Evolutionary conservation across 2,797 vertebrate genomes (phyloP).

Genomic region (Eutrigla gurnardus): DNA sequence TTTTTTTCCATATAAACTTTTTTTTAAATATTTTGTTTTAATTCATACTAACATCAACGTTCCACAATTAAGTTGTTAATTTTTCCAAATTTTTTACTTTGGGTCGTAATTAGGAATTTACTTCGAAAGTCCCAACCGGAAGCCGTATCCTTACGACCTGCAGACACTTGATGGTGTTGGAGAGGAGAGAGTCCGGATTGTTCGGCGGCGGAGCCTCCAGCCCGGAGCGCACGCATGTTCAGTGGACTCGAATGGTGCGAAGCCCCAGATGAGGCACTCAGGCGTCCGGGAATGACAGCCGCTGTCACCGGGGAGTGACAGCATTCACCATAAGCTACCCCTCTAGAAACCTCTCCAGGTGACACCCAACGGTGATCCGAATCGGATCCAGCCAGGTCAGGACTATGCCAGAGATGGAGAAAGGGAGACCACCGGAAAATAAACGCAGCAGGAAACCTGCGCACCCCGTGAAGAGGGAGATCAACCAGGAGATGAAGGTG

Average conservation of each 20-base stretch:
- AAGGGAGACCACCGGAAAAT: conserved; percentile 97
- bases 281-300: conserved; percentile 84
- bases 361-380: conserved; percentile 83
- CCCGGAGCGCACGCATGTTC: conserved; percentile 83
- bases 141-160: accelerated
- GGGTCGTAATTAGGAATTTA: neutral
- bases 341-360: conserved; percentile 28
- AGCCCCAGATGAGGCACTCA: conserved; percentile 89
- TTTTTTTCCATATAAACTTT: accelerated
- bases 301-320: conserved; percentile 80
- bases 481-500: conserved; percentile 99
- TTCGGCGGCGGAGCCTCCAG: conserved; percentile 72
- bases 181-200: conserved; percentile 63
- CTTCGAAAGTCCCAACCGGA: conserved; percentile 57
- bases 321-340: conserved; percentile 64
- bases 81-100: neutral
- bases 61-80: neutral
- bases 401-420: conserved; percentile 99
- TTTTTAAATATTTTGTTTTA: neutral
- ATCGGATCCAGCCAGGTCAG: conserved; percentile 86
- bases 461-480: conserved; percentile 95
- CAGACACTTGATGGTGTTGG: conserved; percentile 17
- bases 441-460: conserved; percentile 98
- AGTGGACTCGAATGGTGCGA: conserved; percentile 77
- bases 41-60: neutral